These are phyloP conservation scores for Echiichthys vipera DNA, from an alignment of 2,797 vertebrate genomes.

Conservation along the genomic window DNA sequence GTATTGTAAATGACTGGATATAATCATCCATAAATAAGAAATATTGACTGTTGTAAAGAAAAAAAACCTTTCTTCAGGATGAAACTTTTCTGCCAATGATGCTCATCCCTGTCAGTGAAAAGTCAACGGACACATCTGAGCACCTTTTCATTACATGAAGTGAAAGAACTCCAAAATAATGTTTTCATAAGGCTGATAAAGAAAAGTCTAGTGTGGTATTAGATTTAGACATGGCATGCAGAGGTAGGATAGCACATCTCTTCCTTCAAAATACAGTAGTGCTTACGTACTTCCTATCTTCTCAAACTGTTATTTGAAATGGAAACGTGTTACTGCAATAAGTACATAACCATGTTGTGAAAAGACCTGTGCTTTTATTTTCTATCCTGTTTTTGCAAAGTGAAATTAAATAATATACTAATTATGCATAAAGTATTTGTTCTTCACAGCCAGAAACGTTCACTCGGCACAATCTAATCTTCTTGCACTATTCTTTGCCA, in stretches of 20 bases:
- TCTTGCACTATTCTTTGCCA: constrained; percentile 11
- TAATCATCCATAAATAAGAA: constrained; percentile 19
- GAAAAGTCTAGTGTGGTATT: constrained; percentile 30
- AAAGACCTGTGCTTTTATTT: constrained; percentile 34
- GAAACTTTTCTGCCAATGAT: background rate
- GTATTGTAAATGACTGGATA: constrained; percentile 34
- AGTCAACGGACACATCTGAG: background rate
- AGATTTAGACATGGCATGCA: constrained; percentile 57
- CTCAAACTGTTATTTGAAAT: constrained; percentile 31
- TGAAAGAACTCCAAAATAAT: constrained; percentile 1
- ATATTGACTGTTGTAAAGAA: constrained; percentile 21
- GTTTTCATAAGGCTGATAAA: constrained; percentile 27
- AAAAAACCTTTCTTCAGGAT: background rate
- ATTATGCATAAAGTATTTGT: background rate
- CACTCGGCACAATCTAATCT: rapidly evolving
- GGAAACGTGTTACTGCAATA: constrained; percentile 13
- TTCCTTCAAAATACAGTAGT: constrained; percentile 39
- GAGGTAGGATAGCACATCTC: constrained; percentile 40
- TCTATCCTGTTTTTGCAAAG: constrained; percentile 47
- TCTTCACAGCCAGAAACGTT: background rate
- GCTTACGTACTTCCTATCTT: constrained; percentile 29
- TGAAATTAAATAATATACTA: constrained; percentile 56
- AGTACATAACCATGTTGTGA: constrained; percentile 10
- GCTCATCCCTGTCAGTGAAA: constrained; percentile 6
- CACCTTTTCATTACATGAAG: constrained; percentile 22